phyloP scores from a whole-genome alignment of 2,888 invertebrate species.

The Noctua pronuba region DNA sequence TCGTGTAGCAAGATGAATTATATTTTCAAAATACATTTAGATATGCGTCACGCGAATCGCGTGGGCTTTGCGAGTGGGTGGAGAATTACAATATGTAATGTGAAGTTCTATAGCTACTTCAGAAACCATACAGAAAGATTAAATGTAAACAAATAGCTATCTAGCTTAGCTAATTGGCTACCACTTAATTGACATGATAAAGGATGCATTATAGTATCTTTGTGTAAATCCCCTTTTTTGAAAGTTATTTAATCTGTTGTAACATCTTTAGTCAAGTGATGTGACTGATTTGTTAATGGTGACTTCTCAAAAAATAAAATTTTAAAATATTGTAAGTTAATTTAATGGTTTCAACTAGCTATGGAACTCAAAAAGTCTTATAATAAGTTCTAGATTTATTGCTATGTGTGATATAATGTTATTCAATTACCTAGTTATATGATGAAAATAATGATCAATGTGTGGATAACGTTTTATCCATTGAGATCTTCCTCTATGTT shows the following conservation, averaged over 20 bases:
- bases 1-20: constrained; percentile 45
- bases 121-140: constrained; percentile 17
- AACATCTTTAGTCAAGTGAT: not conserved
- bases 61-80: constrained; percentile 34
- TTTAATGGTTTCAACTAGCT: constrained; percentile 35
- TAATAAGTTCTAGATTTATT: constrained; percentile 62
- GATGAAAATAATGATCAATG: constrained; percentile 61
- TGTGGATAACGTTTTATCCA: constrained; percentile 52
- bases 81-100: constrained; percentile 30
- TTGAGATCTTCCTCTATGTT: constrained; percentile 63
- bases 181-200: constrained; percentile 1
- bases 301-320: not conserved
- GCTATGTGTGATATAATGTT: constrained; percentile 70
- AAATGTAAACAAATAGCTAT: not conserved
- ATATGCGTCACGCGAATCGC: constrained; percentile 45
- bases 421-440: constrained; percentile 63
- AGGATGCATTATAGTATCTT: not conserved
- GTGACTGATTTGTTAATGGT: constrained; percentile 6
- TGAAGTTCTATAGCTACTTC: constrained; percentile 50
- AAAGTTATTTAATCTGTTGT: constrained; percentile 3
- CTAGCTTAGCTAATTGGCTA: not conserved
- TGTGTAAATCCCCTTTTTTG: not conserved
- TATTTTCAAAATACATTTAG: constrained; percentile 53
- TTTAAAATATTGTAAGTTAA: not conserved
- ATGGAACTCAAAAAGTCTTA: constrained; percentile 43